Percentiles rank a stretch among this genome's conserved stretches.
These are phyloP conservation scores for Aplodontia rufa DNA, from an alignment of 2,113 vertebrate species.

Conservation along the genomic window DNA sequence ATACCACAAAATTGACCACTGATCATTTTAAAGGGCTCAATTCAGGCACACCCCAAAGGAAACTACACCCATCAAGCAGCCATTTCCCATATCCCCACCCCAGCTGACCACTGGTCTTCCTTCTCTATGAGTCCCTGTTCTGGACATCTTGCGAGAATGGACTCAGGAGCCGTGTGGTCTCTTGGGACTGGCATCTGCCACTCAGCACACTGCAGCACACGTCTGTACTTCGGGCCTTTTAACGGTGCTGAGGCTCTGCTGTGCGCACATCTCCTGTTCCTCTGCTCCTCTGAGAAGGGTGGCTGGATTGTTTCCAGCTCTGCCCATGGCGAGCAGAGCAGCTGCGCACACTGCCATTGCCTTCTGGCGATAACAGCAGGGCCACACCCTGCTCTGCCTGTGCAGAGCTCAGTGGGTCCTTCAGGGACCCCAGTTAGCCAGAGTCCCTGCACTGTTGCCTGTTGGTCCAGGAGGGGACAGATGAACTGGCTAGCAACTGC, in stretches of 20 bases:
- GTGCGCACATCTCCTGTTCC: fast-evolving
- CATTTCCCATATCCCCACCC: no score
- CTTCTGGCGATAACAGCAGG: no score
- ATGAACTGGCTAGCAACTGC: no score
- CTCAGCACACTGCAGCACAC: fast-evolving
- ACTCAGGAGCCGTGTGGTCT: fast-evolving
- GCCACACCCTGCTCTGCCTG: background rate
- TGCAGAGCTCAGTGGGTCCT: background rate
- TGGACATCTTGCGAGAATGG: background rate
- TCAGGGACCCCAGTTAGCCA: background rate
- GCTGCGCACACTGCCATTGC: background rate
- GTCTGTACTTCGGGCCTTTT: no score
- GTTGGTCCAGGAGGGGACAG: background rate
- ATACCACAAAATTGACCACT: background rate
- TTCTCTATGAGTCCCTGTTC: background rate
- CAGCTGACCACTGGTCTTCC: background rate
- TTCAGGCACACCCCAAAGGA: background rate
- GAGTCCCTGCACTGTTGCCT: background rate
- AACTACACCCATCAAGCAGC: background rate
- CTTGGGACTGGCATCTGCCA: background rate
- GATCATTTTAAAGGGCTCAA: background rate
- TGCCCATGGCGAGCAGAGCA: fast-evolving
- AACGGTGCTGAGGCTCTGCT: fast-evolving
- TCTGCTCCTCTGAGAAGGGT: no score
- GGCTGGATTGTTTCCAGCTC: no score